phyloP scores from a whole-genome alignment of 2,113 vertebrate genomes.

The Capricornis sumatraensis region DNA sequence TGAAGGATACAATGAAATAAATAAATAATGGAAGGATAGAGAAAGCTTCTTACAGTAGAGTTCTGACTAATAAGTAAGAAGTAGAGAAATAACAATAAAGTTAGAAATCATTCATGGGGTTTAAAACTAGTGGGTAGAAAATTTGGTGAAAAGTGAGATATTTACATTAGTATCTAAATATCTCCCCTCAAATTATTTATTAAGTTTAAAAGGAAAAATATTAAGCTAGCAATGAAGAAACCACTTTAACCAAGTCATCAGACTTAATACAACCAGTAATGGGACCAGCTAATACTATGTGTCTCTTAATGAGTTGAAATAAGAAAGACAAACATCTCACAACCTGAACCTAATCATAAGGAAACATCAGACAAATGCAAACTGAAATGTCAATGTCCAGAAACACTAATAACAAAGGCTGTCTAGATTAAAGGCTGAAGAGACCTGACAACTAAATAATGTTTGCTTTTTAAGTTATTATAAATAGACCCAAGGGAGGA shows the following conservation, averaged over 20 bases:
- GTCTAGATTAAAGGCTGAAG: neutral
- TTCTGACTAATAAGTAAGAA: neutral
- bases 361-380: neutral
- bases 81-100: neutral
- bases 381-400: neutral
- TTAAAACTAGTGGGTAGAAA: neutral
- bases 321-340: neutral
- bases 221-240: neutral
- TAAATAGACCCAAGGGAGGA: neutral
- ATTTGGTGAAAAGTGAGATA: neutral
- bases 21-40: neutral
- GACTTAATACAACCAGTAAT: neutral
- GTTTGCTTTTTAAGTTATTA: neutral
- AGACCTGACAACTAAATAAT: neutral
- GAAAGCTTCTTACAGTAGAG: neutral
- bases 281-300: neutral
- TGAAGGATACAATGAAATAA: neutral
- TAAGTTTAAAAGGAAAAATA: neutral
- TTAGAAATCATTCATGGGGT: neutral
- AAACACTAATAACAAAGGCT: neutral
- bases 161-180: neutral
- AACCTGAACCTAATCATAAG: neutral
- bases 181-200: neutral
- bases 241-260: neutral
- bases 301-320: neutral